Percentiles rank a stretch among this genome's conserved stretches.
Evolutionary conservation across 2,113 vertebrate species (phyloP).

Genomic region (Elanus axillaris): DNA sequence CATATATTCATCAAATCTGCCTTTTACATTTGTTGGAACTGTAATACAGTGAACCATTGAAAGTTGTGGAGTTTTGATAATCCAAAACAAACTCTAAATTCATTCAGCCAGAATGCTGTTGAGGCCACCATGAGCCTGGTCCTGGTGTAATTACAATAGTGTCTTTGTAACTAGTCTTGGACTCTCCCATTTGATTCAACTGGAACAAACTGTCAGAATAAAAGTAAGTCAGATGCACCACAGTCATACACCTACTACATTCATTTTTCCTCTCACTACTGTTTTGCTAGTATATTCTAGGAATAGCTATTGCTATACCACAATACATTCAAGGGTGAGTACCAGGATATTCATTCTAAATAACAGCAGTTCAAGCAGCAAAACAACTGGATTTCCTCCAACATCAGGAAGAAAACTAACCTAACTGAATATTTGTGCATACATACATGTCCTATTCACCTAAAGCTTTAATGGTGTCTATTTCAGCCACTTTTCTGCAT

Average conservation of each 20-base stretch:
- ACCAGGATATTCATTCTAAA: neutral
- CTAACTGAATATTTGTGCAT: neutral
- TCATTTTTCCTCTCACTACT: neutral
- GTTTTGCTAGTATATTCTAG: neutral
- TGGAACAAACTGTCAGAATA: neutral
- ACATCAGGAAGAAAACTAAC: neutral
- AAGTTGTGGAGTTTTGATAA: neutral
- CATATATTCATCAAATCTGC: neutral
- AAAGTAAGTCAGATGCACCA: neutral
- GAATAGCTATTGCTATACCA: neutral
- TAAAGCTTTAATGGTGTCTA: neutral
- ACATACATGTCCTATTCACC: neutral
- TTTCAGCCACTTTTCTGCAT: neutral
- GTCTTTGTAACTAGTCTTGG: neutral
- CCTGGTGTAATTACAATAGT: neutral
- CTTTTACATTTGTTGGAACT: neutral
- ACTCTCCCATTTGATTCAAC: neutral
- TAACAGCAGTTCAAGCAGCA: neutral
- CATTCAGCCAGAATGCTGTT: neutral
- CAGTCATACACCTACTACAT: neutral
- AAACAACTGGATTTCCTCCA: neutral
- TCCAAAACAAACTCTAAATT: constrained; percentile 22
- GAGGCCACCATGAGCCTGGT: neutral
- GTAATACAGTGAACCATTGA: neutral
- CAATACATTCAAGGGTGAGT: neutral